These are phyloP conservation scores for Amphiprion ocellaris DNA, from an alignment of 2,113 vertebrate species.

Conservation along the genomic window DNA sequence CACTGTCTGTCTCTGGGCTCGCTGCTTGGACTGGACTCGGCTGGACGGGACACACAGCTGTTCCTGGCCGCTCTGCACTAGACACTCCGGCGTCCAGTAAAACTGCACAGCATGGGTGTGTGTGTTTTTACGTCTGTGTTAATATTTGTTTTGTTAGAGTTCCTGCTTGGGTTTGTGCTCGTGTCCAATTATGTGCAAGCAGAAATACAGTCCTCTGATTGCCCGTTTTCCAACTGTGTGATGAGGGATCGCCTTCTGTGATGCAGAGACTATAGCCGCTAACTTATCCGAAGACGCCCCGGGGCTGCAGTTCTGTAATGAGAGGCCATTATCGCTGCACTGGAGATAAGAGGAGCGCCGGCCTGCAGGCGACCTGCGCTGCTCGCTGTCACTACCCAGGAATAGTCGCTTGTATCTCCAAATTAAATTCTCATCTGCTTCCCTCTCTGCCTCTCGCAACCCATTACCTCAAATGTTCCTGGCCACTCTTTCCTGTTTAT, in stretches of 20 bases:
- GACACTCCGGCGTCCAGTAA: conserved; percentile 84
- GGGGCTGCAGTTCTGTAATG: conserved; percentile 64
- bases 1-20: conserved; percentile 70
- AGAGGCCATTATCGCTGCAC: conserved; percentile 69
- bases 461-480: conserved; percentile 58
- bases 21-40: conserved; percentile 59
- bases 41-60: conserved; percentile 74
- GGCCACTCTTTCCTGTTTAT: conserved; percentile 36
- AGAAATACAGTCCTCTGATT: conserved; percentile 1
- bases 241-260: conserved; percentile 17
- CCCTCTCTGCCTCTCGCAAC: conserved; percentile 17
- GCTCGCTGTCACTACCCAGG: conserved; percentile 44
- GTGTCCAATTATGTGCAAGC: neutral
- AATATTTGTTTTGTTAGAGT: conserved; percentile 48
- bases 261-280: conserved; percentile 39
- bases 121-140: conserved; percentile 44
- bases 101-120: conserved; percentile 45
- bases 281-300: conserved; percentile 47
- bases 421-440: conserved; percentile 60
- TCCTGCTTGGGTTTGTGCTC: conserved; percentile 19
- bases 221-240: conserved; percentile 8
- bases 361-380: conserved; percentile 31
- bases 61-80: conserved; percentile 64
- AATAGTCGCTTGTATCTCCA: conserved; percentile 62
- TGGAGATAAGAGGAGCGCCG: conserved; percentile 59